These are phyloP conservation scores for Thereuonema tuberculata DNA, from an alignment of 1,140 invertebrate genomes.

Conservation along the genomic window DNA sequence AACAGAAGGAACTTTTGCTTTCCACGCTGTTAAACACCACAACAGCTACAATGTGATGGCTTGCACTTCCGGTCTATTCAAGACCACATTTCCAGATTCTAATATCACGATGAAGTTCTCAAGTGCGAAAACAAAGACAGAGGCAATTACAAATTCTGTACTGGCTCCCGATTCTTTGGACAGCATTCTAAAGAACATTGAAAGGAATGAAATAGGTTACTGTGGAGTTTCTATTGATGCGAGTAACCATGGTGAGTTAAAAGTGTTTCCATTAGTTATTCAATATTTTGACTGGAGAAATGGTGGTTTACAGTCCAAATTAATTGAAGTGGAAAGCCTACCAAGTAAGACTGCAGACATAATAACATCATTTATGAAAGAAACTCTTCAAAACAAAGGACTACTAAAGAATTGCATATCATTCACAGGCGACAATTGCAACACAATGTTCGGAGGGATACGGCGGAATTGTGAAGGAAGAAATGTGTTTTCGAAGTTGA, in stretches of 20 bases:
- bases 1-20: constrained; percentile 18
- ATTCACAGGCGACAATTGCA: constrained; percentile 8
- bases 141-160: constrained; percentile 8
- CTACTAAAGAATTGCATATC: not conserved
- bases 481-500: constrained; percentile 11
- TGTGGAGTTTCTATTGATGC: not conserved
- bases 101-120: constrained; percentile 10
- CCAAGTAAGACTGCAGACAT: not conserved
- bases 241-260: not conserved
- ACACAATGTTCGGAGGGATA: constrained; percentile 10
- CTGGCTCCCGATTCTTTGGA: not conserved
- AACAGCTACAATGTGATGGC: constrained; percentile 20
- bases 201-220: not conserved
- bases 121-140: constrained; percentile 8
- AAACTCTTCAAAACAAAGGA: not conserved
- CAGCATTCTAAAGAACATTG: not conserved
- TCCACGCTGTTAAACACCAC: constrained; percentile 20
- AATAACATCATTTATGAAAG: not conserved
- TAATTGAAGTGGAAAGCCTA: not conserved
- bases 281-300: not conserved
- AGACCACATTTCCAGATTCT: constrained; percentile 8
- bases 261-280: constrained; percentile 12
- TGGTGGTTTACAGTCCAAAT: not conserved
- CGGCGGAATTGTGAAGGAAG: not conserved
- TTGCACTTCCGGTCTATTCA: constrained; percentile 18